Conservation (phyloP, 37 sponge, comb jelly and placozoan species). For the Spongilla lacustris region DNA sequence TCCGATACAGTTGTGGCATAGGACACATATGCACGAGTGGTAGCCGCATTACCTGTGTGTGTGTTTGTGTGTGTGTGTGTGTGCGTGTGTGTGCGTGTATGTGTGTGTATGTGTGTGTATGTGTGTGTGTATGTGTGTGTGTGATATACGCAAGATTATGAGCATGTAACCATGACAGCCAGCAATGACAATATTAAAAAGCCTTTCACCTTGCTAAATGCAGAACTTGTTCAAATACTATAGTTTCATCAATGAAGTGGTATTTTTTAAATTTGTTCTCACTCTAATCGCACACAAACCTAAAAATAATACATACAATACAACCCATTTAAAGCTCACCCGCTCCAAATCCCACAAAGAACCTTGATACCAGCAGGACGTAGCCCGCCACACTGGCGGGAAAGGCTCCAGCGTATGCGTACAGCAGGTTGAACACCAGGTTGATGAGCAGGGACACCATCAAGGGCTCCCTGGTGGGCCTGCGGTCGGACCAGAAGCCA, state of each 20-base stretch:
- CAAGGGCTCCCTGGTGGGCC: slow-evolving; percentile 69
- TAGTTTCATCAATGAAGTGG: no score
- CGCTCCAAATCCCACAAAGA: slow-evolving; percentile 72
- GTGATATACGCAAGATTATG: background rate
- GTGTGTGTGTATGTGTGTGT: slow-evolving; percentile 30
- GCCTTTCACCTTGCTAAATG: no score
- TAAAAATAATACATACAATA: slow-evolving; percentile 14
- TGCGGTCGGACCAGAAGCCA: slow-evolving; percentile 86
- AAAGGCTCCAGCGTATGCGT: slow-evolving; percentile 73
- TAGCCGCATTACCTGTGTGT: slow-evolving; percentile 66
- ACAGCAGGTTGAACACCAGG: slow-evolving; percentile 61
- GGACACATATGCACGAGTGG: slow-evolving; percentile 79
- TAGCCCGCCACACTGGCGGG: slow-evolving; percentile 34
- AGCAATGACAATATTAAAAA: no score
- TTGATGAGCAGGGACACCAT: slow-evolving; percentile 55
- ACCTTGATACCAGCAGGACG: slow-evolving; percentile 52
- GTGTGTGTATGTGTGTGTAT: background rate
- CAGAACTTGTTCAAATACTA: no score
- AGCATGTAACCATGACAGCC: no score
- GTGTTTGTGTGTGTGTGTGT: background rate
- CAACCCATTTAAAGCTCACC: slow-evolving; percentile 36
- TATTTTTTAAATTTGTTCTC: no score
- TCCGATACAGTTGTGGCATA: slow-evolving; percentile 78
- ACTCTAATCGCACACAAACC: background rate
- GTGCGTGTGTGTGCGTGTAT: background rate